Conservation (phyloP, 2,797 vertebrate species). For the Sus cebifrons region DNA sequence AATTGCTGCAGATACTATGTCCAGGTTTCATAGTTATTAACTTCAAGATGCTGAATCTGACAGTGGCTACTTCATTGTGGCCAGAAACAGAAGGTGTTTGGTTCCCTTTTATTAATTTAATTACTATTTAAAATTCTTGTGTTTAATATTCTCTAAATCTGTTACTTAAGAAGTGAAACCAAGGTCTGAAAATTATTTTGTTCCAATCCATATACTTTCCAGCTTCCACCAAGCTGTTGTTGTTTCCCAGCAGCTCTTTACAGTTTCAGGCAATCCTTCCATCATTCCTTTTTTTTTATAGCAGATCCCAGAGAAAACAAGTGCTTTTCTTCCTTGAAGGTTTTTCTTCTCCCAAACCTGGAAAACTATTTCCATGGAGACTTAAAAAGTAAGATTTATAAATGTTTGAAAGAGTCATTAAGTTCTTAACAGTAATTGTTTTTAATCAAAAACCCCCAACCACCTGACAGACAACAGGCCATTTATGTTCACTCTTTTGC, state of each 20-base stretch:
- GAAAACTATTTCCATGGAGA: background rate
- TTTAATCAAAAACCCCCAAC: no score
- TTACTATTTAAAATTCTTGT: background rate
- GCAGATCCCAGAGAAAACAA: background rate
- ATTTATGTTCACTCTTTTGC: no score
- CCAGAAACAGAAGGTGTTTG: background rate
- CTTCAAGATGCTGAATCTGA: background rate
- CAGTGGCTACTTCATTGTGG: accelerated
- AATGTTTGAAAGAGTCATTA: background rate
- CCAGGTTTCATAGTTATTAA: background rate
- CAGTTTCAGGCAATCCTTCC: accelerated
- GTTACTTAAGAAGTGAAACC: background rate
- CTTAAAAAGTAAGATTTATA: background rate
- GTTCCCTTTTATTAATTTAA: background rate
- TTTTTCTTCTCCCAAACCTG: background rate
- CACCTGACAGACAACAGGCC: accelerated
- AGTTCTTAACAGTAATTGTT: background rate
- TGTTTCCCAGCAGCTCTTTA: accelerated
- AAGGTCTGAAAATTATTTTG: no score
- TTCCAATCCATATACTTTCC: background rate
- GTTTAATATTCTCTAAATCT: background rate
- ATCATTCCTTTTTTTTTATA: accelerated
- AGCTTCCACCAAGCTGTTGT: accelerated
- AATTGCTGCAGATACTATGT: accelerated
- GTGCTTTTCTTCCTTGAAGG: background rate